A percentile compares a stretch with the other conserved stretches of the same genome.
These are phyloP conservation scores for Panulirus ornatus DNA, from an alignment of 1,140 invertebrate genomes.

Conservation along the genomic window DNA sequence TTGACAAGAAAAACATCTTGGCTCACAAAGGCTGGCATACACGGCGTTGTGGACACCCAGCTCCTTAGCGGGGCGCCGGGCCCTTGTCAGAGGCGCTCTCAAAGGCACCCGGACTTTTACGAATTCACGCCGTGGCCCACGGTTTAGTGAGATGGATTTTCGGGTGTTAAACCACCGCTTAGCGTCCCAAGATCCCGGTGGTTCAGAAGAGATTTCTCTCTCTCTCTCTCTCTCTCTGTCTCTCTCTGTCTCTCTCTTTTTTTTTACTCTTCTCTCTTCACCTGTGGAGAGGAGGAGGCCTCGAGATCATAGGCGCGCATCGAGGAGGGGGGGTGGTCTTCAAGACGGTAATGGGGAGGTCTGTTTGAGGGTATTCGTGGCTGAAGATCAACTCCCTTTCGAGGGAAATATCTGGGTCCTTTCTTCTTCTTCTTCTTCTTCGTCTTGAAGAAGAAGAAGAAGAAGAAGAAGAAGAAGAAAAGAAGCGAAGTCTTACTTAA, in stretches of 20 bases:
- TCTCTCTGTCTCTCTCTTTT: not conserved
- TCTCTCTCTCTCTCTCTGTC: not conserved
- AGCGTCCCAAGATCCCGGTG: too few relatives aligned
- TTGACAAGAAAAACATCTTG: conserved; percentile 67
- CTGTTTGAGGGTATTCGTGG: too few relatives aligned
- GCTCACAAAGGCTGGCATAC: conserved; percentile 44
- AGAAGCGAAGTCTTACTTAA: not conserved
- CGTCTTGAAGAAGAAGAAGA: not conserved
- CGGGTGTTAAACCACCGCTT: not conserved
- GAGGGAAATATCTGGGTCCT: too few relatives aligned
- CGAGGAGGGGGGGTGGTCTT: too few relatives aligned
- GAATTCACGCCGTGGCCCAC: conserved; percentile 35
- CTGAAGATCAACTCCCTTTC: too few relatives aligned
- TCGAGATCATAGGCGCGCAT: too few relatives aligned
- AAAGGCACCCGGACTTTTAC: conserved; percentile 30
- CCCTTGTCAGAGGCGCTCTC: conserved; percentile 34
- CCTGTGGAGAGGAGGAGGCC: too few relatives aligned
- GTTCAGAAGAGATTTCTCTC: too few relatives aligned
- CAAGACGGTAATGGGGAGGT: too few relatives aligned
- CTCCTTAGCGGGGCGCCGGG: conserved; percentile 26
- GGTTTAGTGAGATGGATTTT: conserved; percentile 44
- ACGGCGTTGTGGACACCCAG: conserved; percentile 48
- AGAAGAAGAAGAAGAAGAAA: not conserved
- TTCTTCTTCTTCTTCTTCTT: too few relatives aligned
- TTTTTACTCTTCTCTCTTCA: not conserved